These are phyloP conservation scores for Drosophila insularis DNA, from an alignment of 1,140 invertebrate genomes.

Conservation along the genomic window DNA sequence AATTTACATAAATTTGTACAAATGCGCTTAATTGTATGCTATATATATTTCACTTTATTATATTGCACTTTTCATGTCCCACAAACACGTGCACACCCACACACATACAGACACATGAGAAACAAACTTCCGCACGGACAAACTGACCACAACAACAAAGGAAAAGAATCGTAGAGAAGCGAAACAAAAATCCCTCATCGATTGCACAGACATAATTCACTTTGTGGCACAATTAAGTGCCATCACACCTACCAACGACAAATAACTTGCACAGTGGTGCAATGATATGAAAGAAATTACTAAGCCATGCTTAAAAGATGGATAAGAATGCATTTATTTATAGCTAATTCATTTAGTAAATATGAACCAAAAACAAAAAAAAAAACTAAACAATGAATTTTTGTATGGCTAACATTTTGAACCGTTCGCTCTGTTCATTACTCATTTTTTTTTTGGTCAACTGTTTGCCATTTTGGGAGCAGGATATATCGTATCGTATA, in stretches of 20 bases:
- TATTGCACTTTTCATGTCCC: slow-evolving; percentile 2
- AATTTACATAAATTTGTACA: slow-evolving; percentile 21
- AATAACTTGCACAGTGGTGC: slow-evolving; percentile 15
- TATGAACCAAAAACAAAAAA: too few species aligned
- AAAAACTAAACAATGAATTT: too few species aligned
- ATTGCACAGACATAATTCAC: slow-evolving; percentile 64
- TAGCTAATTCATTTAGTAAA: too few species aligned
- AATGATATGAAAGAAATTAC: not conserved
- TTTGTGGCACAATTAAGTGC: slow-evolving; percentile 64
- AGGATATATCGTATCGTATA: not conserved
- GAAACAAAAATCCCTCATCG: slow-evolving; percentile 43
- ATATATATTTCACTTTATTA: slow-evolving; percentile 12
- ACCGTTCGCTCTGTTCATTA: too few species aligned
- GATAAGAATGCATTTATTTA: too few species aligned
- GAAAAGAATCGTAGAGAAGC: slow-evolving; percentile 18
- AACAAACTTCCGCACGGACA: slow-evolving; percentile 30
- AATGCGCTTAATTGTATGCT: slow-evolving; percentile 10
- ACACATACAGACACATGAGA: slow-evolving; percentile 1
- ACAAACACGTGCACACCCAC: not conserved
- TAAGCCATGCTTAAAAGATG: too few species aligned
- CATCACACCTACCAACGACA: slow-evolving; percentile 38
- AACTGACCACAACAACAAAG: slow-evolving; percentile 31
- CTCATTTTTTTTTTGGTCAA: too few species aligned
- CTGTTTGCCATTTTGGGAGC: too few species aligned
- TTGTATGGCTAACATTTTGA: too few species aligned